Evolutionary conservation across 2,113 vertebrate species (phyloP).

Genomic region (Lampris incognitus): DNA sequence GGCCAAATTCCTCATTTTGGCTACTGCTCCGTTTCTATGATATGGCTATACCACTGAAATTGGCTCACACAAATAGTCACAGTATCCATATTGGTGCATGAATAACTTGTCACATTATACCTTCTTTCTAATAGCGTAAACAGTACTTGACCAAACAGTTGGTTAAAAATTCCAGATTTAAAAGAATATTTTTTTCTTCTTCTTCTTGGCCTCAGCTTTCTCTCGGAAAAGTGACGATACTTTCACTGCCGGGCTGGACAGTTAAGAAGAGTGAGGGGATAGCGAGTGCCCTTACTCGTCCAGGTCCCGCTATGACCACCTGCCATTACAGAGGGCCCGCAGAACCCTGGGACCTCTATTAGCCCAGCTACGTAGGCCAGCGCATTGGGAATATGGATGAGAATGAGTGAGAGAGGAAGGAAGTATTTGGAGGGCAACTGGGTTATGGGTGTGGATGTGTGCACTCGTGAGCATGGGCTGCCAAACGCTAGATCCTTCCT

Average conservation of each 20-base stretch:
- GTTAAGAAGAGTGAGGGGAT: slow-evolving; percentile 51
- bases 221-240: slow-evolving; percentile 46
- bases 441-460: neutral
- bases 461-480: neutral
- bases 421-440: too few species aligned
- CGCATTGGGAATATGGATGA: too few species aligned
- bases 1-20: neutral
- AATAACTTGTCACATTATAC: slow-evolving; percentile 7
- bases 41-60: neutral
- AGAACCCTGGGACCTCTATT: slow-evolving; percentile 36
- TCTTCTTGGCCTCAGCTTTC: slow-evolving; percentile 38
- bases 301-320: slow-evolving; percentile 60
- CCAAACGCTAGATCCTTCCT: neutral
- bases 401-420: too few species aligned
- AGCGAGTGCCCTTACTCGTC: slow-evolving; percentile 67
- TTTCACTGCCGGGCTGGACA: slow-evolving; percentile 30
- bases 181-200: slow-evolving; percentile 28
- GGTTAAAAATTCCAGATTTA: slow-evolving; percentile 13
- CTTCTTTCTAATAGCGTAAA: slow-evolving; percentile 23
- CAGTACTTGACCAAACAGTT: slow-evolving; percentile 16
- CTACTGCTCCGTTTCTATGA: neutral
- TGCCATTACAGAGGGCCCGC: slow-evolving; percentile 45
- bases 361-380: neutral
- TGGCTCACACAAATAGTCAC: too few species aligned
- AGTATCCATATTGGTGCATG: slow-evolving; percentile 2